Percentiles rank a stretch among this genome's conserved stretches.
Evolutionary conservation across 2,888 invertebrate genomes (phyloP).

Genomic region (Thymelicus lineola): DNA sequence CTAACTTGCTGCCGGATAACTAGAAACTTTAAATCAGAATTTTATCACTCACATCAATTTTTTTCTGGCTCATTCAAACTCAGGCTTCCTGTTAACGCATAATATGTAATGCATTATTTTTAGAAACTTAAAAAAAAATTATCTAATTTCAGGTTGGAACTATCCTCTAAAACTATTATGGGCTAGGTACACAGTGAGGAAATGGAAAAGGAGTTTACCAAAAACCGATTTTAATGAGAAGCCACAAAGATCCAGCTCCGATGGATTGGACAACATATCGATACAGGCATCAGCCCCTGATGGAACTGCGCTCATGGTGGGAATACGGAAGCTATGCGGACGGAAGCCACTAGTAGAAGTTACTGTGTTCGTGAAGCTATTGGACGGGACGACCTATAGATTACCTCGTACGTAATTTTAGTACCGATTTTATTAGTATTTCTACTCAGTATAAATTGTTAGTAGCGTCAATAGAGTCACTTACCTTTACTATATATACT

Average conservation of each 20-base stretch:
- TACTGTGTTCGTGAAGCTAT: conserved; percentile 77
- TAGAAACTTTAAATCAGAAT: no score
- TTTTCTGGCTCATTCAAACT: no score
- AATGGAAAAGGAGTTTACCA: conserved; percentile 63
- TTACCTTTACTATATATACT: no score
- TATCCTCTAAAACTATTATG: conserved; percentile 70
- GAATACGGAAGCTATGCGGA: conserved; percentile 75
- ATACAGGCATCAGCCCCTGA: conserved; percentile 84
- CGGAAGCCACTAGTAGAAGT: conserved; percentile 82
- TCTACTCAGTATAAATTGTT: no score
- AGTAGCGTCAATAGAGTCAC: no score
- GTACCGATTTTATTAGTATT: no score
- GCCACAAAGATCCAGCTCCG: conserved; percentile 52
- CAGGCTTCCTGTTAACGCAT: background rate
- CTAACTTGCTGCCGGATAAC: no score
- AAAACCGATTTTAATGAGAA: conserved; percentile 55
- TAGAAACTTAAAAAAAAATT: background rate
- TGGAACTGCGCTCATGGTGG: conserved; percentile 82
- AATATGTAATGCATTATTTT: background rate
- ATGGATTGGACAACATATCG: conserved; percentile 68
- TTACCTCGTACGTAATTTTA: conserved; percentile 61
- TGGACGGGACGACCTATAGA: conserved; percentile 66
- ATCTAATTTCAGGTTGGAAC: conserved; percentile 71
- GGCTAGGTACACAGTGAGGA: conserved; percentile 67
- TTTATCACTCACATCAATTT: no score